These are phyloP conservation scores for Xestia rhomboidea DNA, from an alignment of 2,888 invertebrate species.

Conservation along the genomic window DNA sequence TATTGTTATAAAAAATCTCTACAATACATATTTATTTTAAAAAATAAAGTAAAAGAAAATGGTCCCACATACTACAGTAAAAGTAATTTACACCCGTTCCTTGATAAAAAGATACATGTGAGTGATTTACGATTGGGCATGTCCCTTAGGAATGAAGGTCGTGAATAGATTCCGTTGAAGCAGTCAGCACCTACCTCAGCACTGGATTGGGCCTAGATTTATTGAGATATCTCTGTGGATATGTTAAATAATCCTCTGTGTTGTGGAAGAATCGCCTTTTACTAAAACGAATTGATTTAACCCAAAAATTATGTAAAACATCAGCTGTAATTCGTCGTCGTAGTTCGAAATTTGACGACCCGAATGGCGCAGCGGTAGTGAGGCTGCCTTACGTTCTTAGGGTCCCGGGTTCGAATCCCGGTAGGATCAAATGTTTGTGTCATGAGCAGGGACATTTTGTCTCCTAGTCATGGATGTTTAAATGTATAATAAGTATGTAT, in stretches of 20 bases:
- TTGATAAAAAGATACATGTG: constrained; percentile 42
- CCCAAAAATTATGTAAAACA: not conserved
- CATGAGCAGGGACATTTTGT: too few species aligned
- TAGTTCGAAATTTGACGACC: too few species aligned
- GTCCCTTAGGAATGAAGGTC: constrained; percentile 60
- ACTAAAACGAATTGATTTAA: not conserved
- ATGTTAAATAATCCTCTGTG: constrained; percentile 10
- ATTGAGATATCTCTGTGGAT: constrained; percentile 36
- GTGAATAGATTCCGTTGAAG: constrained; percentile 65
- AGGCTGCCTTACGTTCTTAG: too few species aligned
- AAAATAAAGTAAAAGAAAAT: too few species aligned
- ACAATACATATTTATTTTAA: too few species aligned
- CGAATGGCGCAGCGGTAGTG: too few species aligned
- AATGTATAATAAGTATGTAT: too few species aligned
- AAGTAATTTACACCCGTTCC: constrained; percentile 33
- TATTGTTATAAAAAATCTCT: too few species aligned
- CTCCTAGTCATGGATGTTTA: too few species aligned
- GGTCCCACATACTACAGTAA: not conserved
- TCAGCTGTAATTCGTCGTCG: too few species aligned
- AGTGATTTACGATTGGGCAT: constrained; percentile 47
- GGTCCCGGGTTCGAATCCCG: too few species aligned
- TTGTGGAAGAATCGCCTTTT: not conserved
- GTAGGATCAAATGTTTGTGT: too few species aligned
- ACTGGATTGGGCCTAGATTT: constrained; percentile 56
- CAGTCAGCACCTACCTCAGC: constrained; percentile 64